Conservation (phyloP, 1,140 invertebrate species). For the Parapsyche elsis region DNA sequence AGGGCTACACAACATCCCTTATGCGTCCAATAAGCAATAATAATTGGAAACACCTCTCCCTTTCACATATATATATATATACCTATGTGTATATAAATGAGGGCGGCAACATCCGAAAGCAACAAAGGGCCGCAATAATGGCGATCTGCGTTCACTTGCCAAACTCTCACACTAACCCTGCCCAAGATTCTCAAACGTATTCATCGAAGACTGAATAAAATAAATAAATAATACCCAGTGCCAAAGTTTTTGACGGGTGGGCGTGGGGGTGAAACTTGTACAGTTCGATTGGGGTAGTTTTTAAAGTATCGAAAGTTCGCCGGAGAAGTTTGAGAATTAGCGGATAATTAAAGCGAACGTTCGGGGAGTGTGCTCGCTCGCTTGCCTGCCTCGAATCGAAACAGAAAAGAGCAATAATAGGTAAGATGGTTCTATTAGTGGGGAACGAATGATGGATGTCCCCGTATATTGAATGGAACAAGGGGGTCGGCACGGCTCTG, state of each 20-base stretch:
- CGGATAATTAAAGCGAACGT: constrained; percentile 16
- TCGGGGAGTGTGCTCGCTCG: background rate
- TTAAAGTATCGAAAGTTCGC: constrained; percentile 5
- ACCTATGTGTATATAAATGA: background rate
- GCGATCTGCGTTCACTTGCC: constrained; percentile 48
- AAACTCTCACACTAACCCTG: constrained; percentile 36
- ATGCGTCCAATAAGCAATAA: constrained; percentile 46
- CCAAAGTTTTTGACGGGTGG: too few species aligned
- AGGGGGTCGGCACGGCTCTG: constrained; percentile 36
- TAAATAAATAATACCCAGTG: background rate
- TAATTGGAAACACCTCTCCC: constrained; percentile 48
- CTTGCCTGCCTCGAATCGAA: constrained; percentile 14
- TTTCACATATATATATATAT: background rate
- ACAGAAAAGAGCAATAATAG: constrained; percentile 52
- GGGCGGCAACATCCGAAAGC: constrained; percentile 40
- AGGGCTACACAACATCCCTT: constrained; percentile 38
- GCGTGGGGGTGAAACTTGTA: too few species aligned
- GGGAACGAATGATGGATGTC: constrained; percentile 53
- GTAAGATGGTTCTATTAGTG: constrained; percentile 55
- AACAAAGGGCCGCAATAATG: constrained; percentile 54
- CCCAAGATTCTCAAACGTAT: background rate
- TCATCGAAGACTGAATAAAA: background rate
- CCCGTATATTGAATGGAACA: constrained; percentile 50
- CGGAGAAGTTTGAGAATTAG: constrained; percentile 4
- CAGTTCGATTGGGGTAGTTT: background rate